Evolutionary conservation across 2,888 invertebrate genomes (phyloP), one percentile per base, ranked within the genome.

Genomic region (Ptilodon capucinus): DNA sequence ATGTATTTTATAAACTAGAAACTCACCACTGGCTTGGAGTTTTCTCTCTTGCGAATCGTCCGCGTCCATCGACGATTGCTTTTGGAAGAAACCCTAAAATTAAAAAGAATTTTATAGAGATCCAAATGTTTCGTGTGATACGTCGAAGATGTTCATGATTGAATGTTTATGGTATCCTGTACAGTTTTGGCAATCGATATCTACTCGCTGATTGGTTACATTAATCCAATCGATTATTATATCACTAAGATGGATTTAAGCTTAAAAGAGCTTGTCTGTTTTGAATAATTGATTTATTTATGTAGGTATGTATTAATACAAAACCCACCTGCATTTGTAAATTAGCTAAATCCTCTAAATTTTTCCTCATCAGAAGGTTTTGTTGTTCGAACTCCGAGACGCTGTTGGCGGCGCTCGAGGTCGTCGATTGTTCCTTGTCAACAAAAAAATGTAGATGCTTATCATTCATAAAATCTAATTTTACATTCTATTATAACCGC

Each of bases 301-400:
- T 14, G 32, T 13, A 30, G 30, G 30, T 32, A 32, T 32, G 30
- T 32, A 32, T 32, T 38, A n/a, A 38, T 19, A n/a, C 19, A 19
- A 38, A 38, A 69, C 60, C 60, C 55, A 88, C 89, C 86, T 91
- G 90, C 90, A 91, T 91, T 74, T 91, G 91, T 71, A 91, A 78
- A 71, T 90, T 91, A 19, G 91, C 91, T 55, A 91, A 62, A 58
- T 91, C 91, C 65, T 91, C 91, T 57, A 91, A 69, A 63, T 91
- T 91, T 60, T 91, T 91, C 63, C 91, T 81, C 91, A 91, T 91
- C 45, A 91, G 71, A 44, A 90, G 65, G 51, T 80, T 89, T 51
- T 91, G 91, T 57, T 91, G 91, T 47, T 91, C 91, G 47, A 87
- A 91, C 54, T 91, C 91, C 11, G 90, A 87, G 0, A 91, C 89